Conservation (phyloP, 2,113 vertebrate species). For the Megaleporinus macrocephalus region DNA sequence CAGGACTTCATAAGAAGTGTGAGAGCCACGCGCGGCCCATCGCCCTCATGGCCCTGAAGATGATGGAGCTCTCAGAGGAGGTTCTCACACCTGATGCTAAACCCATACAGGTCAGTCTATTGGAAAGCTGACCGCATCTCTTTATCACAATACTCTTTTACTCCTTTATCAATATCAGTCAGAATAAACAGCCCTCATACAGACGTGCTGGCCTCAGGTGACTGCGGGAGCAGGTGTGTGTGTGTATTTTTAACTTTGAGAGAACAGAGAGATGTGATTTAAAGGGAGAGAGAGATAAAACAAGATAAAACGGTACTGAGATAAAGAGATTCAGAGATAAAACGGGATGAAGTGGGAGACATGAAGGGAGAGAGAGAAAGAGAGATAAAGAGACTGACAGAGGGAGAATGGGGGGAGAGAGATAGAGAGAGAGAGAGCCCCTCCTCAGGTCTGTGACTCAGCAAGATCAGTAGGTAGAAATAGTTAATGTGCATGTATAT, state of each 20-base stretch:
- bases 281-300: not conserved
- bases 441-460: no score
- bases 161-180: no score
- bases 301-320: not conserved
- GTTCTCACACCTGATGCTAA: slow-evolving; percentile 94
- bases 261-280: not conserved
- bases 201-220: no score
- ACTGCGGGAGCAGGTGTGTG: not conserved
- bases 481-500: no score
- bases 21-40: slow-evolving; percentile 95
- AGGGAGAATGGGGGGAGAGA: not conserved
- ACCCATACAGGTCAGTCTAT: slow-evolving; percentile 89
- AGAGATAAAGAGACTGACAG: not conserved
- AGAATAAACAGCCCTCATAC: no score
- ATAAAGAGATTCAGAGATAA: not conserved
- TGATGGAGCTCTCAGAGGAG: slow-evolving; percentile 98
- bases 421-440: not conserved
- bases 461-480: not conserved
- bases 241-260: not conserved
- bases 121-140: not conserved
- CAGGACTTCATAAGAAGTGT: slow-evolving; percentile 94
- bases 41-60: slow-evolving; percentile 97
- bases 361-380: no score
- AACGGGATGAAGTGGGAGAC: not conserved
- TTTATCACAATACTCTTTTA: no score